Evolutionary conservation across 92 coral and sea anemone genomes (phyloP).

Genomic region (Paragorgia papillata): DNA sequence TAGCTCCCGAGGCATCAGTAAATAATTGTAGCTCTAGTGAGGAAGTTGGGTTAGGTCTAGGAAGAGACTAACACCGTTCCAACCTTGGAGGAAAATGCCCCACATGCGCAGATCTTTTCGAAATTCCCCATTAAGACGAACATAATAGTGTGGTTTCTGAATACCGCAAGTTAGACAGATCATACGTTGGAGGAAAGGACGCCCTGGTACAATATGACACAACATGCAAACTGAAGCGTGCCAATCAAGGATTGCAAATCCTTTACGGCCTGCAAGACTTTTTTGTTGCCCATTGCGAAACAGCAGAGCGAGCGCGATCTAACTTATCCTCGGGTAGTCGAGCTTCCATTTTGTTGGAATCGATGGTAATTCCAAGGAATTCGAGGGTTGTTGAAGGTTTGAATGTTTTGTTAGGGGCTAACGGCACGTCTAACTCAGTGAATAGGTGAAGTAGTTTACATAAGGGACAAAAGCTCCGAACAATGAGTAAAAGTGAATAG

Average conservation of each 20-base stretch:
- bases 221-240: slow-evolving; percentile 19
- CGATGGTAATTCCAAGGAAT: slow-evolving; percentile 49
- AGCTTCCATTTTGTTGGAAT: slow-evolving; percentile 45
- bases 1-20: slow-evolving; percentile 40
- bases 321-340: slow-evolving; percentile 51
- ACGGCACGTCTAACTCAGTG: no score
- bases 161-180: not conserved
- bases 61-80: slow-evolving; percentile 25
- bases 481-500: no score
- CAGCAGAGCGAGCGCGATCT: slow-evolving; percentile 22
- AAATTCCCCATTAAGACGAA: slow-evolving; percentile 6
- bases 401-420: no score
- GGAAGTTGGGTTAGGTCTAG: slow-evolving; percentile 3
- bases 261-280: slow-evolving; percentile 19
- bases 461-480: no score
- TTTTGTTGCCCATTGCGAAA: slow-evolving; percentile 4
- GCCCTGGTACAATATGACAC: slow-evolving; percentile 24
- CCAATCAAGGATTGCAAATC: slow-evolving; percentile 32
- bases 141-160: not conserved
- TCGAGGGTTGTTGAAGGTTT: no score
- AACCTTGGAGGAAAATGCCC: slow-evolving; percentile 1
- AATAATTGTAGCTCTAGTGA: slow-evolving; percentile 31
- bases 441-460: no score
- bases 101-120: slow-evolving; percentile 22
- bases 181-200: slow-evolving; percentile 24